Evolutionary conservation across 1,140 invertebrate genomes (phyloP).

Genomic region (Dinothrombium tinctorium): DNA sequence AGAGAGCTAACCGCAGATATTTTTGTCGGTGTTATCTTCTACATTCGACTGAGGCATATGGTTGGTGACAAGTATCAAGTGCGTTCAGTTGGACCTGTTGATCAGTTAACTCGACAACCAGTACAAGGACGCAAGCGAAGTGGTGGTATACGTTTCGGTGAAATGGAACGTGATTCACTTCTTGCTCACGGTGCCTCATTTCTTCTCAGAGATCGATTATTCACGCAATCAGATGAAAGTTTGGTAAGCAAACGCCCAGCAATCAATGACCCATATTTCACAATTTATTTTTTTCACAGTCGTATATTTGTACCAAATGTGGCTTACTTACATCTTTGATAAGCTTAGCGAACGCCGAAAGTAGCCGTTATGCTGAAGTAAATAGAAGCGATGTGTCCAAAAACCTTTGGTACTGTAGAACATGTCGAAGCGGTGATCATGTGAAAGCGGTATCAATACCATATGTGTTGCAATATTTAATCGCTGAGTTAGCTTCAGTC

Average conservation of each 20-base stretch:
- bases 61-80: conserved; percentile 33
- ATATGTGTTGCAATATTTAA: conserved; percentile 48
- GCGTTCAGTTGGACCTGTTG: conserved; percentile 71
- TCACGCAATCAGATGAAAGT: conserved; percentile 77
- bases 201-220: conserved; percentile 71
- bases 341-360: conserved; percentile 13
- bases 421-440: conserved; percentile 38
- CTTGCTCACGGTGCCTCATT: conserved; percentile 81
- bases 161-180: conserved; percentile 95
- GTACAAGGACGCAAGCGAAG: conserved; percentile 60
- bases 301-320: conserved; percentile 48
- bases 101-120: conserved; percentile 69
- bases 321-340: conserved; percentile 29
- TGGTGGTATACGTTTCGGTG: conserved; percentile 88
- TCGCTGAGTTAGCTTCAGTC: conserved; percentile 63
- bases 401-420: conserved; percentile 18
- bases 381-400: not conserved
- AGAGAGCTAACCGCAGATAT: conserved; percentile 78
- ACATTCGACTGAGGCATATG: conserved; percentile 70
- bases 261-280: conserved; percentile 2
- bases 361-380: not conserved
- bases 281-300: conserved; percentile 29
- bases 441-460: conserved; percentile 51
- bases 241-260: conserved; percentile 29
- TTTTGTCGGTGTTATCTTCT: conserved; percentile 91